Evolutionary conservation across 1,140 invertebrate species (phyloP), one percentile per base, ranked within the genome.

Genomic region (Bacillus rossius): DNA sequence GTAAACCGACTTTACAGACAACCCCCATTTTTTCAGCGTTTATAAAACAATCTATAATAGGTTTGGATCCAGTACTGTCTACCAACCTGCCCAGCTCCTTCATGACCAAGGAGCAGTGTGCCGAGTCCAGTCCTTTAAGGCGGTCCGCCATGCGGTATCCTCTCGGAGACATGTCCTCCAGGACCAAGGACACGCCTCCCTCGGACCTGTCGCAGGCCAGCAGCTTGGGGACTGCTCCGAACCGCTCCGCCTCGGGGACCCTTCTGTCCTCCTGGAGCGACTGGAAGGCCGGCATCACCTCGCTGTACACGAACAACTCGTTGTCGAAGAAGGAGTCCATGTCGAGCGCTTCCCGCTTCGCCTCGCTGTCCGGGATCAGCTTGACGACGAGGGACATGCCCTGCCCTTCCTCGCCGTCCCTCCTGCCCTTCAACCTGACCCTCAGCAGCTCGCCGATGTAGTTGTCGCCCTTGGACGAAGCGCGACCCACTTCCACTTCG

Each of bases 81-180:
- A n/a, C n/a, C n/a, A n/a, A n/a, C n/a, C n/a, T n/a, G n/a, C n/a
- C 63, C 16, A 64, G 26, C 47, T 62, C 57, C 10, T 42, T 17
- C n/a, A 66, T 20, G 22, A 66, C 63, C 3, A 66, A 42, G 26
- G 29, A 25, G 19, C 53, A 59, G 29, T 64, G 64, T 10, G 54
- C 7, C 14, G 40, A 51, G 45, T 62, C 63, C 17, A 64, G 37
- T 0, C 58, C 62, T 29, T 52, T 49, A 10, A 59, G 17, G 37
- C 51, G 52, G 48, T 65, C 48, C 16, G 59, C 57, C 60, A 65
- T 65, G 45, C 42, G 47, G 59, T 61, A 64, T 17, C 61, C 63
- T 17, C 25, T 17, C 19, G 57, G 23, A 25, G 55, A 37, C 17
- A 63, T 29, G 34, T 63, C 61, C n/a, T 47, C 55, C 45, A 63